These are phyloP conservation scores for Etheostoma nigrum DNA, from an alignment of 2,797 vertebrate genomes.

Conservation along the genomic window DNA sequence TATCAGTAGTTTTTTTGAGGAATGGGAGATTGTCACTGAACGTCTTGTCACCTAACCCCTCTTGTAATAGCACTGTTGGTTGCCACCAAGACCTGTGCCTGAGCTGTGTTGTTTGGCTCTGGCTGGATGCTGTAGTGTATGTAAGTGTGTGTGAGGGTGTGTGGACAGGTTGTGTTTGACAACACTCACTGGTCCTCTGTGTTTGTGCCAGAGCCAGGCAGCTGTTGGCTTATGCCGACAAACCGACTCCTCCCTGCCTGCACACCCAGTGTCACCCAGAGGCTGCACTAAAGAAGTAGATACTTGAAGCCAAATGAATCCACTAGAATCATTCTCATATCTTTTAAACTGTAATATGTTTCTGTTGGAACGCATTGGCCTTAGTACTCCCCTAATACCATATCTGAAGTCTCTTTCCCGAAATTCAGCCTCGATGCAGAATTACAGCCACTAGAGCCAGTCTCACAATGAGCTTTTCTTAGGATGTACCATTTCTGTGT, in stretches of 20 bases:
- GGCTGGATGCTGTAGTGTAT: conserved; percentile 16
- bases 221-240: conserved; percentile 38
- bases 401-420: too few species aligned
- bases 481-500: too few species aligned
- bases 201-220: conserved; percentile 41
- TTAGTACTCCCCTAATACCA: too few species aligned
- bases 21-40: conserved; percentile 3
- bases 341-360: background rate
- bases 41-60: conserved; percentile 9
- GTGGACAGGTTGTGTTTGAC: conserved; percentile 50
- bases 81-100: conserved; percentile 9
- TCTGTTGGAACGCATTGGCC: background rate
- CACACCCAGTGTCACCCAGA: conserved; percentile 13
- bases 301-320: background rate
- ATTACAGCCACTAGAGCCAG: too few species aligned
- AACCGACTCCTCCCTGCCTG: conserved; percentile 27
- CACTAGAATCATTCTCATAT: background rate
- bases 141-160: conserved; percentile 14
- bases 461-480: too few species aligned
- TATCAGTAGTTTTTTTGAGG: conserved; percentile 14
- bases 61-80: conserved; percentile 26
- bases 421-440: too few species aligned
- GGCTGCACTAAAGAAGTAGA: conserved; percentile 1
- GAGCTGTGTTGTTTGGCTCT: background rate
- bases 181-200: conserved; percentile 19